These are phyloP conservation scores for Miltochrista miniata DNA, from an alignment of 2,888 invertebrate genomes.

Conservation along the genomic window DNA sequence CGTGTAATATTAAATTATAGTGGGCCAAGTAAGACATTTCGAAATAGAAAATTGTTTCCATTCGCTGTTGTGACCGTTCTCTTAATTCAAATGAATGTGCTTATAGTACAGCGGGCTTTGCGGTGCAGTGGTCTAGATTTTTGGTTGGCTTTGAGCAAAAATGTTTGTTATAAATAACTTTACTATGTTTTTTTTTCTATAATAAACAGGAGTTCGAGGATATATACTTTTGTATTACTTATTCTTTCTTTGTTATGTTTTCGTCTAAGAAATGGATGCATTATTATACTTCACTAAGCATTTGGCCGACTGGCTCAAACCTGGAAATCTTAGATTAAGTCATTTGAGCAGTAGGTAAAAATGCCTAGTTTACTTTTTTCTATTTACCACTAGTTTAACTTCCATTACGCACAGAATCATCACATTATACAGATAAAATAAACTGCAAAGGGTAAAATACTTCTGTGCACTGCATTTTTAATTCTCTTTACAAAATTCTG, in stretches of 20 bases:
- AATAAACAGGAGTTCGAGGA: not conserved
- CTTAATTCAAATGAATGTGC: conserved; percentile 44
- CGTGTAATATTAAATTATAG: conserved; percentile 82
- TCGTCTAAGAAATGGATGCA: too few relatives aligned
- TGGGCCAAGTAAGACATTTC: conserved; percentile 72
- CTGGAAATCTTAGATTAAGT: too few relatives aligned
- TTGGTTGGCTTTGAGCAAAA: conserved; percentile 1
- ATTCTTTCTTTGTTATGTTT: too few relatives aligned
- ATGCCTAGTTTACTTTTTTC: too few relatives aligned
- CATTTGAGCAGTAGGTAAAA: too few relatives aligned
- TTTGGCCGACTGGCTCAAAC: too few relatives aligned
- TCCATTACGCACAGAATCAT: not conserved
- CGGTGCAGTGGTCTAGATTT: conserved; percentile 3
- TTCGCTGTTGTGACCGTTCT: conserved; percentile 43
- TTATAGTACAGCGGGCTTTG: conserved; percentile 28
- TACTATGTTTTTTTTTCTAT: not conserved
- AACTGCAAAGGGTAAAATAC: conserved; percentile 28
- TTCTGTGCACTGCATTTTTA: conserved; percentile 38
- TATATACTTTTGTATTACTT: too few relatives aligned
- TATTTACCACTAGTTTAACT: not conserved
- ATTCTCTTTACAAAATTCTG: conserved; percentile 47
- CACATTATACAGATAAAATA: too few relatives aligned
- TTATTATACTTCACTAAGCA: too few relatives aligned
- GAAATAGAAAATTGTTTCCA: conserved; percentile 72
- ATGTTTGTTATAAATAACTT: not conserved